Evolutionary conservation across 2,888 invertebrate genomes (phyloP).

Genomic region (Pyrochroa serraticornis): DNA sequence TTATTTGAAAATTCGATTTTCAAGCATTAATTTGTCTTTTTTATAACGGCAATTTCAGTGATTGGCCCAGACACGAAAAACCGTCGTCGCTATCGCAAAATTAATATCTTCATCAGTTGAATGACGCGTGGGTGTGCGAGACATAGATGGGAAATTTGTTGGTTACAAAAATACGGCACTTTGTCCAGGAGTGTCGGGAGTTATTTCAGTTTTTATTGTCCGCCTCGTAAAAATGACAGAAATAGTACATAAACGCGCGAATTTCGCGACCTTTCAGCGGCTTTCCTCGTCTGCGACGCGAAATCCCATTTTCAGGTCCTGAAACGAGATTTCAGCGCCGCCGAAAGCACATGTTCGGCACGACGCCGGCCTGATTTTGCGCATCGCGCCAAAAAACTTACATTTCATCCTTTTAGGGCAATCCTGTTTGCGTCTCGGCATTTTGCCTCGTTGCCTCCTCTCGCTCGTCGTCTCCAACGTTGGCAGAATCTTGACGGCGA

Average conservation of each 20-base stretch:
- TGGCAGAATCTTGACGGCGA: slow-evolving; percentile 51
- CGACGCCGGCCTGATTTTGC: slow-evolving; percentile 20
- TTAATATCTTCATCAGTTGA: no score
- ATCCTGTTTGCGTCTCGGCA: slow-evolving; percentile 62
- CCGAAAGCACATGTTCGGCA: slow-evolving; percentile 26
- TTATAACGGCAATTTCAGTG: no score
- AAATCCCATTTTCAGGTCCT: not conserved
- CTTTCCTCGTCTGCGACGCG: not conserved
- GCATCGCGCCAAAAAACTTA: slow-evolving; percentile 46
- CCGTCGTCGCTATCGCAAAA: no score
- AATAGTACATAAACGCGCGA: slow-evolving; percentile 2
- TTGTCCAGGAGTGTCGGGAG: no score
- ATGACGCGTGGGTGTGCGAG: no score
- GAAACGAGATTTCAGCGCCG: no score
- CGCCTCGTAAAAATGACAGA: not conserved
- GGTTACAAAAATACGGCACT: no score
- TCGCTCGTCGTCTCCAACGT: slow-evolving; percentile 41
- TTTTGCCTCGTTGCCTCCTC: slow-evolving; percentile 43
- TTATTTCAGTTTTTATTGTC: not conserved
- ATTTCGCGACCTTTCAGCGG: not conserved
- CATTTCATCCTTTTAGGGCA: slow-evolving; percentile 64
- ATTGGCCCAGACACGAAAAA: no score
- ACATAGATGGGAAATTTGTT: no score
- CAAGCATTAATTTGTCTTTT: no score
- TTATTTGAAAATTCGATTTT: no score